Percentiles rank a stretch among this genome's conserved stretches.
phyloP scores from a whole-genome alignment of 2,113 vertebrate genomes.

The Laticauda laticaudata region DNA sequence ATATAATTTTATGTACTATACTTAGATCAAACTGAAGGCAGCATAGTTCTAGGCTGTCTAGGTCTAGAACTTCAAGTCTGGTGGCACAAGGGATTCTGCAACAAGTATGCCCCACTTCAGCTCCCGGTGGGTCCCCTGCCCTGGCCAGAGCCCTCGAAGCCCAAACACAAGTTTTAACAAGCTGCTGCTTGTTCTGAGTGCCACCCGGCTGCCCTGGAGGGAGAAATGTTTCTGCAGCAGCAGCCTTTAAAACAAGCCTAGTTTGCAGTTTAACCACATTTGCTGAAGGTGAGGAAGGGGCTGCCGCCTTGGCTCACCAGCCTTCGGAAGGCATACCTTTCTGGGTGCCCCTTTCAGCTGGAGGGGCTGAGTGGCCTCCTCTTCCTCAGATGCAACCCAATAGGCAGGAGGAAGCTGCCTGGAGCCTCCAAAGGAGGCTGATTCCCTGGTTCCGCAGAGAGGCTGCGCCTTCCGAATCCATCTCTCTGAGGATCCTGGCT shows the following conservation, averaged over 20 bases:
- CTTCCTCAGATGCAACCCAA: neutral
- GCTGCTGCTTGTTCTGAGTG: neutral
- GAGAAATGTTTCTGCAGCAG: neutral
- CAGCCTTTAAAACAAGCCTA: neutral
- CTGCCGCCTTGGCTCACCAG: too few species aligned
- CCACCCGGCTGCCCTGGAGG: neutral
- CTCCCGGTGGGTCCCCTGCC: neutral
- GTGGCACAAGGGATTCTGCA: too few species aligned
- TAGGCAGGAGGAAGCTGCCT: neutral
- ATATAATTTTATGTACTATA: too few species aligned
- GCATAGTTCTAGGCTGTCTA: too few species aligned
- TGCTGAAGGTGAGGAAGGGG: neutral
- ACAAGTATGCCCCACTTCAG: neutral
- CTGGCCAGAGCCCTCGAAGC: neutral
- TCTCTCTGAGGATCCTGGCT: neutral
- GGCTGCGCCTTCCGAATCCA: neutral
- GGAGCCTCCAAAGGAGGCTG: neutral
- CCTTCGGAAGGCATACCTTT: rapidly evolving
- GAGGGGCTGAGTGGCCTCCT: neutral
- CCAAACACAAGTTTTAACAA: constrained; percentile 21
- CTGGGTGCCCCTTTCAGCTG: neutral
- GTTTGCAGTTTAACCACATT: constrained; percentile 19
- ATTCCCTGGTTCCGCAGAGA: neutral
- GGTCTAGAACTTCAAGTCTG: too few species aligned
- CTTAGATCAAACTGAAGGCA: too few species aligned